Conservation (phyloP, 37 sponge, comb jelly and placozoan species). For the Diacarnus erythraeanus region DNA sequence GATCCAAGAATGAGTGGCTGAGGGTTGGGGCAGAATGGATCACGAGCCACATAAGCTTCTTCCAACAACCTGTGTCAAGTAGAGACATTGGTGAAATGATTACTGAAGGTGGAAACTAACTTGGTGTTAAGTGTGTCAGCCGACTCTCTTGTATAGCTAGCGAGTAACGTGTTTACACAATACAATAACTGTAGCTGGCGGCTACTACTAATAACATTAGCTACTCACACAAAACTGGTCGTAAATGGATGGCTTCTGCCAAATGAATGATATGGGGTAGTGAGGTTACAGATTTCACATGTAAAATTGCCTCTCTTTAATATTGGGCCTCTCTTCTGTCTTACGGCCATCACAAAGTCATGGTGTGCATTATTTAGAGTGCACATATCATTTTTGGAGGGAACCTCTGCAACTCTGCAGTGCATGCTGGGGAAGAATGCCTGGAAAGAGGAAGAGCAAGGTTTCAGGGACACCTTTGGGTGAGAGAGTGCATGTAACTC, state of each 20-base stretch:
- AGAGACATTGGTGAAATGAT: too few species aligned
- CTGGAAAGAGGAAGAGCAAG: conserved; percentile 9
- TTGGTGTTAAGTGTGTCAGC: too few species aligned
- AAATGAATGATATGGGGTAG: conserved; percentile 49
- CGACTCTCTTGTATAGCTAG: too few species aligned
- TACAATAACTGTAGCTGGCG: too few species aligned
- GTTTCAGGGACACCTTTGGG: conserved; percentile 14
- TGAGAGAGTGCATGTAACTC: too few species aligned
- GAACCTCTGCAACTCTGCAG: too few species aligned
- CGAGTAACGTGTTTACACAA: too few species aligned
- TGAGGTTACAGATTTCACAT: conserved; percentile 51
- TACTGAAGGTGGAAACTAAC: too few species aligned
- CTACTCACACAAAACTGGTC: conserved; percentile 57
- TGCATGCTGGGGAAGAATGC: neutral
- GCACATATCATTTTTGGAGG: neutral
- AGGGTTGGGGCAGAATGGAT: conserved; percentile 63
- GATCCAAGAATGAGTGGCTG: conserved; percentile 69
- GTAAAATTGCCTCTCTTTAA: conserved; percentile 52
- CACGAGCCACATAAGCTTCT: conserved; percentile 61
- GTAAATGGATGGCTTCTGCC: conserved; percentile 53
- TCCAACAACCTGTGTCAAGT: conserved; percentile 54
- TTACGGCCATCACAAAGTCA: conserved; percentile 27
- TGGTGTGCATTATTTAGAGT: too few species aligned
- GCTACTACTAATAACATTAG: neutral
- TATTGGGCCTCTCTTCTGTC: neutral